Conservation (phyloP, 2,113 vertebrate genomes). For the Athene noctua region DNA sequence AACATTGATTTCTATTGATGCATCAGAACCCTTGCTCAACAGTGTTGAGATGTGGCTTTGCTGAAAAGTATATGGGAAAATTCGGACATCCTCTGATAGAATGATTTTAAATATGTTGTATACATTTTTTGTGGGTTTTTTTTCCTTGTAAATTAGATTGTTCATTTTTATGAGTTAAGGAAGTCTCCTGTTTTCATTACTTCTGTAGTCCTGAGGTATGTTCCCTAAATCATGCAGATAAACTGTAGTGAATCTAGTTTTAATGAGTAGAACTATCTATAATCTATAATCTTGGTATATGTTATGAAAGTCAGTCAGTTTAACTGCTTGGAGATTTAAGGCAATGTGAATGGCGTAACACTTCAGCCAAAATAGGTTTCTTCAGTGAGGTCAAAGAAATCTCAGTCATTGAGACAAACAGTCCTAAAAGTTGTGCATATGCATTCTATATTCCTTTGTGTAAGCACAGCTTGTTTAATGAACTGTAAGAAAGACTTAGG, state of each 20-base stretch:
- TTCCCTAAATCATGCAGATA: not conserved
- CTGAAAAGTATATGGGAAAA: not conserved
- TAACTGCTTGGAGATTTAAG: not conserved
- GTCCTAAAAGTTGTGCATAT: not conserved
- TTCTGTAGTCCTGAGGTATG: not conserved
- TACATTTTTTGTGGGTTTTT: not conserved
- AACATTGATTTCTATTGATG: not conserved
- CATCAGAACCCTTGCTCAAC: not conserved
- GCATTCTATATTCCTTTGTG: not conserved
- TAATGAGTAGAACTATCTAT: not conserved
- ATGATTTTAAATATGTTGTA: not conserved
- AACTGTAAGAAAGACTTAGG: not conserved
- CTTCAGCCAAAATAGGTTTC: not conserved
- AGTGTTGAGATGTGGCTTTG: not conserved
- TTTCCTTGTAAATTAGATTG: not conserved
- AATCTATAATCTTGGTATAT: not conserved
- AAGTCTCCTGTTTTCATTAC: not conserved
- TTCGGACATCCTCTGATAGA: not conserved
- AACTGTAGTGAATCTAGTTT: not conserved
- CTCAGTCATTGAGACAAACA: not conserved
- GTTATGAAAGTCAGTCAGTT: not conserved
- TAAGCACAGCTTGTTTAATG: not conserved
- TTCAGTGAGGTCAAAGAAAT: not conserved
- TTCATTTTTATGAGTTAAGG: not conserved
- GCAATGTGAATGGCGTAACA: rapidly evolving